Conservation (phyloP, 2,113 vertebrate genomes). For the Lucifuga dentata region DNA sequence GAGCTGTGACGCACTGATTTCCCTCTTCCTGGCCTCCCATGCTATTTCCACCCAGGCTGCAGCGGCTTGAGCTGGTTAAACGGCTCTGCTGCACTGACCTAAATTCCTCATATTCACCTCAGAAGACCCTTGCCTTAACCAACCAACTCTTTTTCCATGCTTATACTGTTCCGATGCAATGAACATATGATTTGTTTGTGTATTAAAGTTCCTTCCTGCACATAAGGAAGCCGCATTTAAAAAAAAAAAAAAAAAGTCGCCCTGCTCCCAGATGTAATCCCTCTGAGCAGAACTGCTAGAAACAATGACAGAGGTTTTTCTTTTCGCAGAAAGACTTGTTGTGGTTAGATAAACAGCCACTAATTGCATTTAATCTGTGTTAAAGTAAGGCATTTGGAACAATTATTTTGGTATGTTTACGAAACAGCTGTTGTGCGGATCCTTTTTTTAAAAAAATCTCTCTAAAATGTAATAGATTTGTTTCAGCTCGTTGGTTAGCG, state of each 20-base stretch:
- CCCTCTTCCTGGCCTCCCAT: conserved; percentile 76
- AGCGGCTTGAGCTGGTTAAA: conserved; percentile 78
- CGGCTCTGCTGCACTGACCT: conserved; percentile 81
- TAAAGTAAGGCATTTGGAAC: conserved; percentile 78
- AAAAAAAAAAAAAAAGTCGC: conserved; percentile 30
- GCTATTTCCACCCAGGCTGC: conserved; percentile 79
- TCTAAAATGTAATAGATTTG: conserved; percentile 58
- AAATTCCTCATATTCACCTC: conserved; percentile 84
- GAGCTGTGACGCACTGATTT: conserved; percentile 71
- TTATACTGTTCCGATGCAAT: conserved; percentile 44
- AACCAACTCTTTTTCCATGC: conserved; percentile 40
- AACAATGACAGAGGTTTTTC: conserved; percentile 72
- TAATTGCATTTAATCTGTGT: conserved; percentile 83
- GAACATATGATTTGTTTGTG: conserved; percentile 71
- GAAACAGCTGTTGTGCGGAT: conserved; percentile 78
- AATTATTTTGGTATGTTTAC: conserved; percentile 80
- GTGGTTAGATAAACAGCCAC: conserved; percentile 77
- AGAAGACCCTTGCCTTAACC: conserved; percentile 77
- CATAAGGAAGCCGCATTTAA: conserved; percentile 67
- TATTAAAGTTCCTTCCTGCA: conserved; percentile 75
- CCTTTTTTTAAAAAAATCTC: conserved; percentile 15
- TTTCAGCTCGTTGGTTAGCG: conserved; percentile 61
- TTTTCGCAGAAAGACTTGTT: conserved; percentile 74
- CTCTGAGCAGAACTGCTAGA: conserved; percentile 51
- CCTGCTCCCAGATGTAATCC: conserved; percentile 66